Evolutionary conservation across 2,888 invertebrate species (phyloP), one percentile per base, ranked within the genome.

Genomic region (Malachius bipustulatus): DNA sequence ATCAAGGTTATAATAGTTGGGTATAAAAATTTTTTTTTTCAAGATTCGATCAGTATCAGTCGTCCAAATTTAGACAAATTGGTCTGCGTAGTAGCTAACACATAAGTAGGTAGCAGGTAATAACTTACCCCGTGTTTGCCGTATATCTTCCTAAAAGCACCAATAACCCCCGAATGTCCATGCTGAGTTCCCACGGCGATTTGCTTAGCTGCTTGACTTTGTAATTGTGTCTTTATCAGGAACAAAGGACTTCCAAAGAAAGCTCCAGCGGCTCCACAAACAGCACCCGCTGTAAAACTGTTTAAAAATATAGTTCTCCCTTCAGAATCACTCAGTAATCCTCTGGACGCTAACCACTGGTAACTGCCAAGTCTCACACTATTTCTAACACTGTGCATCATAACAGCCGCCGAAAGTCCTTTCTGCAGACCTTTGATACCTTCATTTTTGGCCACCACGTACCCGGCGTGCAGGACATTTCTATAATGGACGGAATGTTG

Each of bases 161-260:
- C 58, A 6, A 64, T 28, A 47, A 69, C 66, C 3, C 81, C 75
- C 44, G 55, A 63, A 57, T 88, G 83, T 4, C 67, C 61, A 58
- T 89, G 85, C 55, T 90, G 90, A 54, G 77, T 70, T 1, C 90
- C 91, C 1, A 90, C 90, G 8, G 89, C 88, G 47, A 88, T 84
- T 30, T 71, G 67, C 6, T 72, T 67, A 26, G 73, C 73, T 1
- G 84, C 73, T 42, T 76, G 71, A 0, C 87, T 73, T 55, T 90
- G 90, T 35, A 90, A 68, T 52, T 89, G 89, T 1, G 85, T 88
- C 66, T 90, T 91, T n/a, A 90, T 68, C 54, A 87, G 68, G 41
- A 80, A 84, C 14, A 82, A 67, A 0, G 88, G 88, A 55, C 82
- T 84, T 9, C 77, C 80, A 16, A 75, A 60, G 29, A 77, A 63